Evolutionary conservation across 2,797 vertebrate genomes (phyloP), one percentile per base, ranked within the genome.

Genomic region (Argentina silus): DNA sequence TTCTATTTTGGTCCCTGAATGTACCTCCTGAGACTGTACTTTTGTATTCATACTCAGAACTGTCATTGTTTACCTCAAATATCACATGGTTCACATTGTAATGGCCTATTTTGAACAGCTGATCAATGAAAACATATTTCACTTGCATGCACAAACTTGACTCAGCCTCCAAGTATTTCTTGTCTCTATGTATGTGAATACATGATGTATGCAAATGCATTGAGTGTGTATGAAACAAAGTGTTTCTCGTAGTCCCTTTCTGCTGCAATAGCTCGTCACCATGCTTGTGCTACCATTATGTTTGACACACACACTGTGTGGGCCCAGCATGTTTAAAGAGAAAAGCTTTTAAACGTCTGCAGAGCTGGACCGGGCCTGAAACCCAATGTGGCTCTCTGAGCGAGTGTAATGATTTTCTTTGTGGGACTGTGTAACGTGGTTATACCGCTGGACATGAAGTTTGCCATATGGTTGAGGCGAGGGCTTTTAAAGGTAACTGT

Each of bases 401-500:
- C 84, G 77, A 60, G 51, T 4, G 64, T 91, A 89, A 90, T 90
- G 91, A 85, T 89, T 91, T 91, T 90, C 86, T 89, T 85, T 81
- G 80, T 71, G 53, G 76, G 85, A 77, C 82, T 89, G 87, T 88
- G 89, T 91, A 92, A 89, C 88, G 63, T 73, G 78, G 86, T 91
- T 90, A 91, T 78, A 74, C 78, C 72, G 57, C 79, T 84, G 79
- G 74, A 92, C 69, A 87, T 89, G 83, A 88, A 74, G 85, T 73
- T 85, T 86, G 86, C 88, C 90, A 88, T 90, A 90, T 90, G 91
- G 76, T 89, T 61, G 77, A 85, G 85, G 51, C 78, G 81, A 81
- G 82, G 74, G 91, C 91, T 94, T 92, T 93, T 93, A 93, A 91
- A 90, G 89, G 93, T 93, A 94, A 94, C 89, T 73, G 78, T 90